A percentile compares a stretch with the other conserved stretches of the same genome.
Conservation (phyloP, 1,140 invertebrate genomes). For the Physella acuta region DNA sequence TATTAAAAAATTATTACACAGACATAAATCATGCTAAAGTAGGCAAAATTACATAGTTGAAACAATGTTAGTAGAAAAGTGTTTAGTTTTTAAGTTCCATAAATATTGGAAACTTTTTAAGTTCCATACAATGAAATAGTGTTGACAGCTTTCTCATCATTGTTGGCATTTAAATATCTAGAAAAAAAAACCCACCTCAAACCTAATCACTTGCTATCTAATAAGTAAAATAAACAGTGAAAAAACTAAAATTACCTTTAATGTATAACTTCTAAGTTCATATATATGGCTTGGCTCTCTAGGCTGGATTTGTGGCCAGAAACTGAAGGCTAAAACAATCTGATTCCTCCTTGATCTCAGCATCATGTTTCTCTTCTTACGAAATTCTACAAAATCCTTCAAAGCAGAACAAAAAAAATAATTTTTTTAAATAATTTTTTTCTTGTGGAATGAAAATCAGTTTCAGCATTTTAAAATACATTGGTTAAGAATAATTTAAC, state of each 20-base stretch:
- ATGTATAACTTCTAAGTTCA: slow-evolving; percentile 87
- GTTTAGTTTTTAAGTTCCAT: too few relatives aligned
- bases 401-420: slow-evolving; percentile 25
- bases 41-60: too few relatives aligned
- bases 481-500: not conserved
- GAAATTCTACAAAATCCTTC: slow-evolving; percentile 74
- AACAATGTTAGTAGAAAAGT: too few relatives aligned
- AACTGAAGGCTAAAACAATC: slow-evolving; percentile 77
- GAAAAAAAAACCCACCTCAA: too few relatives aligned
- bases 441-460: not conserved
- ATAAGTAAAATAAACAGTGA: not conserved
- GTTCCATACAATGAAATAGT: too few relatives aligned
- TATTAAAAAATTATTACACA: too few relatives aligned
- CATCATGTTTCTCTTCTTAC: slow-evolving; percentile 79
- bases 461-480: not conserved
- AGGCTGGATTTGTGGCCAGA: slow-evolving; percentile 67
- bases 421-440: not conserved
- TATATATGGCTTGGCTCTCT: slow-evolving; percentile 80
- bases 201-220: too few relatives aligned
- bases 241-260: slow-evolving; percentile 67
- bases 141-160: too few relatives aligned
- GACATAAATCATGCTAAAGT: too few relatives aligned
- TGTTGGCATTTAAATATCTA: too few relatives aligned
- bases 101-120: too few relatives aligned
- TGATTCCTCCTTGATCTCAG: slow-evolving; percentile 88